phyloP scores from a whole-genome alignment of 1,140 invertebrate genomes.

The Macrobrachium nipponense region DNA sequence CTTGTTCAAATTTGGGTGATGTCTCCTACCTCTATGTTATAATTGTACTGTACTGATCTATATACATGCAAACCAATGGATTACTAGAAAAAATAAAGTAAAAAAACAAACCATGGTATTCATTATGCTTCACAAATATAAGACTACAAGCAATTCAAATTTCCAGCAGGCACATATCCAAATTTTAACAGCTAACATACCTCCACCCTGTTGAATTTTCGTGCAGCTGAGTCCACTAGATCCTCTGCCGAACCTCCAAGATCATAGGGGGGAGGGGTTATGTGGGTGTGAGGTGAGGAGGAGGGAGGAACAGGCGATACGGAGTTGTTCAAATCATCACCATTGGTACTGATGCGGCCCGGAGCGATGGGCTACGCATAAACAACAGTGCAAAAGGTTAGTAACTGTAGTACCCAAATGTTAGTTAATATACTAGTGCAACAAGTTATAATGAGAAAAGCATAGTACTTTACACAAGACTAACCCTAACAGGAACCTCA shows the following conservation, averaged over 20 bases:
- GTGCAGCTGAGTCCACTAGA: constrained; percentile 1
- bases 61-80: not conserved
- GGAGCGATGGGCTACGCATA: constrained; percentile 38
- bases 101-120: not conserved
- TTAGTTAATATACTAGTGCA: not conserved
- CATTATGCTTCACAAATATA: not conserved
- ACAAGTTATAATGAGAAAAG: not conserved
- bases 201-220: constrained; percentile 34
- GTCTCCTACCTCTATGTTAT: too few species aligned
- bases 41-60: too few species aligned
- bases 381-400: not conserved
- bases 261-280: constrained; percentile 5
- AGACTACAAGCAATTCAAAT: too few species aligned
- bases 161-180: not conserved
- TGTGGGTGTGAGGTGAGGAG: constrained; percentile 31
- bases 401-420: too few species aligned
- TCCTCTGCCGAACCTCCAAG: constrained; percentile 33
- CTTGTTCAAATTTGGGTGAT: too few species aligned
- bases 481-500: too few species aligned
- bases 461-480: not conserved
- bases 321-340: constrained; percentile 23
- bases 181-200: constrained; percentile 16
- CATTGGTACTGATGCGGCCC: constrained; percentile 36
- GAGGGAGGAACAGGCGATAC: constrained; percentile 44
- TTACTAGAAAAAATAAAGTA: not conserved